Conservation (phyloP, 1,140 invertebrate genomes). For the Xylocopa sonorina region DNA sequence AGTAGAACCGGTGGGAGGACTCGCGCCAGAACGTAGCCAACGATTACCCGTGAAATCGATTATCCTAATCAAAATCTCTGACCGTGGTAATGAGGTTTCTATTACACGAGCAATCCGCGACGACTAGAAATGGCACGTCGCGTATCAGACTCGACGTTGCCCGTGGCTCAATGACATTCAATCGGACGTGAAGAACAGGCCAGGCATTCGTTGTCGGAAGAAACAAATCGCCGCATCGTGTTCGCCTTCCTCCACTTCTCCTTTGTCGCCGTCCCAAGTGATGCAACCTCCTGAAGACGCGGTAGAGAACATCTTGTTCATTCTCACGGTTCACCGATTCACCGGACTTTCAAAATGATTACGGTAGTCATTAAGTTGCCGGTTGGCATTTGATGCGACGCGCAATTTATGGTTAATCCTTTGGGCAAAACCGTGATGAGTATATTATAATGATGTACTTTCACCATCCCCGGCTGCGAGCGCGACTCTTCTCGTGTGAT, state of each 20-base stretch:
- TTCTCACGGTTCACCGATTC: conserved; percentile 52
- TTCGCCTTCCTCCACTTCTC: not conserved
- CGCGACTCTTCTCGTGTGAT: conserved; percentile 1
- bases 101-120: not conserved
- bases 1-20: not conserved
- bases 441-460: conserved; percentile 64
- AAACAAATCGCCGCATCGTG: conserved; percentile 29
- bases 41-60: conserved; percentile 45
- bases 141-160: not conserved
- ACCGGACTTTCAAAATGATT: conserved; percentile 55
- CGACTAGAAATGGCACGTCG: not conserved
- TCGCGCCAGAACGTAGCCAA: not conserved
- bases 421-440: conserved; percentile 56
- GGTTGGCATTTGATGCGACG: conserved; percentile 53
- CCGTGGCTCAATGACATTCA: conserved; percentile 44
- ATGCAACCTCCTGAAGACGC: conserved; percentile 41
- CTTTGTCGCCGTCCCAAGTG: conserved; percentile 6
- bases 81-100: conserved; percentile 29
- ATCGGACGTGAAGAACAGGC: conserved; percentile 14
- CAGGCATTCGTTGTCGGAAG: conserved; percentile 42
- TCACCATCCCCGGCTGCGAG: conserved; percentile 36
- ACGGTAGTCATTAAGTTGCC: conserved; percentile 54
- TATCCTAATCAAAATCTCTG: conserved; percentile 46
- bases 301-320: conserved; percentile 52
- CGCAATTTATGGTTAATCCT: conserved; percentile 64